These are phyloP conservation scores for Capromys pilorides DNA, from an alignment of 2,797 vertebrate genomes.

Conservation along the genomic window DNA sequence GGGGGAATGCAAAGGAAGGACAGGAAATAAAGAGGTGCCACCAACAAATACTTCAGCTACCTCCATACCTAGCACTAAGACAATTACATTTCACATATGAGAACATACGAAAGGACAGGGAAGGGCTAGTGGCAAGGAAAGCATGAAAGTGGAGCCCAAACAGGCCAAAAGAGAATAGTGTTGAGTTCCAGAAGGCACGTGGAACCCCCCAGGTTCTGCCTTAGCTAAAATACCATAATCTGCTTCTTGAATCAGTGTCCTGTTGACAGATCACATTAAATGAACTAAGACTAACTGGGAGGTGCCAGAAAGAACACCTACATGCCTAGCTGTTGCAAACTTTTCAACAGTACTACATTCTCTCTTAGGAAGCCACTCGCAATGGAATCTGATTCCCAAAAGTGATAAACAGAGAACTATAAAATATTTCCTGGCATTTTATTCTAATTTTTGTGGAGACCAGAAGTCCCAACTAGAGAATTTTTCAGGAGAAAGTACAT, in stretches of 20 bases:
- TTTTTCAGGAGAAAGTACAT: neutral
- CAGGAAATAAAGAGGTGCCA: neutral
- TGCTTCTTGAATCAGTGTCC: neutral
- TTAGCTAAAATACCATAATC: neutral
- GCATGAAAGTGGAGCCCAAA: neutral
- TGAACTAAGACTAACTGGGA: neutral
- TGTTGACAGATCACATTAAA: neutral
- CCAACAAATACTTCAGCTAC: neutral
- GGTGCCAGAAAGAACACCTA: neutral
- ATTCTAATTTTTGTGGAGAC: slow-evolving; percentile 33
- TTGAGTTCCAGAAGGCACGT: slow-evolving; percentile 1
- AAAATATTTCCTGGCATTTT: slow-evolving; percentile 28
- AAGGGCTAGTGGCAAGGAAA: neutral
- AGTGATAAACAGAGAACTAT: slow-evolving; percentile 28
- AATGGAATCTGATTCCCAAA: slow-evolving; percentile 12
- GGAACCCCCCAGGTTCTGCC: neutral
- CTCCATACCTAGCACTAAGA: neutral
- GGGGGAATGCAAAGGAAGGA: neutral
- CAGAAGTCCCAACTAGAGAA: slow-evolving; percentile 16
- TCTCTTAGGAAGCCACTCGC: slow-evolving; percentile 30
- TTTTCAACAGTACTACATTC: slow-evolving; percentile 11
- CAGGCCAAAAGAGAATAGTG: neutral
- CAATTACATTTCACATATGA: neutral
- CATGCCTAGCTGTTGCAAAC: neutral
- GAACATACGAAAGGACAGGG: neutral